Conservation (phyloP, 2,888 invertebrate genomes). For the Bibio marci region DNA sequence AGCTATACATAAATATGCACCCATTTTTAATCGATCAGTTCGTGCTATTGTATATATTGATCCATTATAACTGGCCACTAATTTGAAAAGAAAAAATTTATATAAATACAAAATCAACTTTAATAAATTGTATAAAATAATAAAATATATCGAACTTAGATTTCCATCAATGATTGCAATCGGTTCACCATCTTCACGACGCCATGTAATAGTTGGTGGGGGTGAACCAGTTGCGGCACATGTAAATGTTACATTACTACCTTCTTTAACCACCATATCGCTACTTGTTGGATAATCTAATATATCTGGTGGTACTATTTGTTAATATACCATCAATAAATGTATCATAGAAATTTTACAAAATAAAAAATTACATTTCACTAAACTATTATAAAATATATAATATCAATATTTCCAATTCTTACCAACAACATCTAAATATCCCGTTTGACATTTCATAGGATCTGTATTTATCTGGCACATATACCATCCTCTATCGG, state of each 20-base stretch:
- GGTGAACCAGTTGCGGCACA: conserved; percentile 83
- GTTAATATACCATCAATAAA: neutral
- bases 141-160: conserved; percentile 32
- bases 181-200: conserved; percentile 61
- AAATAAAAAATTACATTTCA: no score
- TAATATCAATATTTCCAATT: conserved; percentile 17
- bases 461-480: conserved; percentile 31
- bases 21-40: conserved; percentile 62
- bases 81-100: no score
- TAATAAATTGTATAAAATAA: no score
- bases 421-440: conserved; percentile 77
- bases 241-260: conserved; percentile 67
- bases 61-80: conserved; percentile 49
- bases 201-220: conserved; percentile 73
- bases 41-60: conserved; percentile 47
- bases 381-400: conserved; percentile 1
- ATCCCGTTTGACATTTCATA: conserved; percentile 55
- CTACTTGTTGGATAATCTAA: conserved; percentile 68
- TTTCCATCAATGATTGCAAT: conserved; percentile 52
- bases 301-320: conserved; percentile 66
- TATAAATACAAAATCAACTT: no score
- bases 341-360: no score
- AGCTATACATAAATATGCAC: conserved; percentile 64
- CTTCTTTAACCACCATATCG: conserved; percentile 70
- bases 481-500: conserved; percentile 60